Evolutionary conservation across 1,140 invertebrate genomes (phyloP), one percentile per base, ranked within the genome.

Genomic region (Littorina saxatilis): DNA sequence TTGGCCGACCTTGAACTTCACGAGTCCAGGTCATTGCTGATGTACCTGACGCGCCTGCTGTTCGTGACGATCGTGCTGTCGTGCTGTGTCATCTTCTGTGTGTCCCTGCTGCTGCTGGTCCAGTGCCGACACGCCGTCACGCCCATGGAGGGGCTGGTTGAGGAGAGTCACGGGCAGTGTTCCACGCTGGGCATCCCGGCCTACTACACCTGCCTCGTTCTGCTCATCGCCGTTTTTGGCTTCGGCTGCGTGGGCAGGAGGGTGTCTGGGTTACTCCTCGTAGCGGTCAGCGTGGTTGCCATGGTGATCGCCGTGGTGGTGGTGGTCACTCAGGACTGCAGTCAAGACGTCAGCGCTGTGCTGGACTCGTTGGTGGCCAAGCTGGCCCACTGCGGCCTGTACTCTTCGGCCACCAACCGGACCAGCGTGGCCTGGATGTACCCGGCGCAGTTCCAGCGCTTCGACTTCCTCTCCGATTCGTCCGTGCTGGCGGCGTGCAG

Each of bases 191-290:
- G 74, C 29, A 79, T 82, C 47, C 84, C 83, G 0, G 83, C 77
- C 29, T 81, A 85, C 50, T 76, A 83, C 35, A 82, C 83, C 43
- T 83, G 80, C 77, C 35, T 83, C 52, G 50, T 83, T 27, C 20
- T 85, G 9, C 27, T 83, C 61, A 58, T 83, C 74, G 63, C 83
- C 11, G 70, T 83, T 4, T 85, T 87, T 70, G 83, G 85, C 7
- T 73, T 87, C 1, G 82, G 82, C 63, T 87, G 85, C 70, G 75
- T 84, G n/a, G 85, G 83, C 2, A 32, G 80, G 5, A 50, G 61
- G 35, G 47, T 83, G 20, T 80, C 82, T 2, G 82, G 83, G 17
- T 39, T 80, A 35, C 58, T 84, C 58, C 73, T 87, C 27, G 68
- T 87, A 7, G 20, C 79, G 27, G 52, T 86, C 58, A 80, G 76